A percentile compares a stretch with the other conserved stretches of the same genome.
phyloP scores from a whole-genome alignment of 35 echinoderm and acorn worm genomes.

The Lytechinus pictus region DNA sequence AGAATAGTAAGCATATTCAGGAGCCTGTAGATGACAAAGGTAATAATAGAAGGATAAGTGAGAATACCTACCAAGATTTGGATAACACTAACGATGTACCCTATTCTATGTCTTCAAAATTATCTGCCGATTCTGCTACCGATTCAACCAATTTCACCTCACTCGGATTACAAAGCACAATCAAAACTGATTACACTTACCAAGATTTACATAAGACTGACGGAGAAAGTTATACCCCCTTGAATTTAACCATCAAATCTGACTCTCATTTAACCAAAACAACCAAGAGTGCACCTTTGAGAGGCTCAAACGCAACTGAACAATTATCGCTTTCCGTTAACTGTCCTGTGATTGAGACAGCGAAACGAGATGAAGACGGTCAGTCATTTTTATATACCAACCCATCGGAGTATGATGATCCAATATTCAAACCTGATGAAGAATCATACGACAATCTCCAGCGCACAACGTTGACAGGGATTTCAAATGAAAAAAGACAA shows the following conservation, averaged over 20 bases:
- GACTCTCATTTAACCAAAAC: too few species aligned
- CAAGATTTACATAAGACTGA: too few species aligned
- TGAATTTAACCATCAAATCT: too few species aligned
- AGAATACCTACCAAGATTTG: neutral
- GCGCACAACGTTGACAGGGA: neutral
- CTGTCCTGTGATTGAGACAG: too few species aligned
- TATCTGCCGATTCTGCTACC: neutral
- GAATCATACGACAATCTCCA: neutral
- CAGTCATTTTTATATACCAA: neutral
- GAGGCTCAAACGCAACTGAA: too few species aligned
- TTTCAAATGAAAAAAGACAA: neutral
- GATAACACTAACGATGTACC: neutral
- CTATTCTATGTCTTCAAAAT: neutral
- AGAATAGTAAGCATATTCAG: neutral
- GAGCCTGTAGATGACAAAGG: neutral
- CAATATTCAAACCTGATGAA: neutral
- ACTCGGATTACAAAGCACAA: too few species aligned
- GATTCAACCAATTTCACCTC: neutral
- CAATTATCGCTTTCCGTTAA: too few species aligned
- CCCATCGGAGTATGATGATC: neutral
- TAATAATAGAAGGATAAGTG: neutral
- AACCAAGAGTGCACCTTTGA: too few species aligned
- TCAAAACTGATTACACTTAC: too few species aligned
- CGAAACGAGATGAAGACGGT: neutral
- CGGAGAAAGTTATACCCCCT: too few species aligned